A percentile compares a stretch with the other conserved stretches of the same genome.
These are phyloP conservation scores for Ploceus nigricollis DNA, from an alignment of 2,113 vertebrate species.

Conservation along the genomic window DNA sequence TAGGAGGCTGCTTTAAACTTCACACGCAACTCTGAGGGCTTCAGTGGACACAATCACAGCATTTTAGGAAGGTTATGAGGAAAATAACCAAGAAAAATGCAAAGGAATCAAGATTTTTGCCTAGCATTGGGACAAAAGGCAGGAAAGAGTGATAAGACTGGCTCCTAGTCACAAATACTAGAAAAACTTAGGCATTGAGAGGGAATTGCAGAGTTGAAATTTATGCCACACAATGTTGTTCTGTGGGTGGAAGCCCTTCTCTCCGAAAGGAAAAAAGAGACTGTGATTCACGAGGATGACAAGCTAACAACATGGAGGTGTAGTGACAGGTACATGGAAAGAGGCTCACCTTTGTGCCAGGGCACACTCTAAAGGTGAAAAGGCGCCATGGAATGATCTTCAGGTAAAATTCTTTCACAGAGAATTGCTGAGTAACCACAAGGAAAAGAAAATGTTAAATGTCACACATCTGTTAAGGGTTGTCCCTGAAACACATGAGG, in stretches of 20 bases:
- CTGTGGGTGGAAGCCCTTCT: not conserved
- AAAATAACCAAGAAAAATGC: not conserved
- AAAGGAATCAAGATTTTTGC: not conserved
- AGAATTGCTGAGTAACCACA: constrained; percentile 88
- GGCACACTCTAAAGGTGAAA: constrained; percentile 96
- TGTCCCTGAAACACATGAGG: not conserved
- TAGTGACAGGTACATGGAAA: not conserved
- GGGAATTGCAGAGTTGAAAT: not conserved
- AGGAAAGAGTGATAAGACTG: not conserved
- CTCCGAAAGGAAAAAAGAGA: not conserved
- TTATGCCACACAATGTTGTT: not conserved
- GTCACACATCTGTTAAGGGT: not conserved
- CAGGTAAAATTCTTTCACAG: constrained; percentile 99
- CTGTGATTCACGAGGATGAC: not conserved
- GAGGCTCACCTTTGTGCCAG: constrained; percentile 92
- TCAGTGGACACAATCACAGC: not conserved
- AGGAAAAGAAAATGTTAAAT: constrained; percentile 7
- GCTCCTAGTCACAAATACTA: not conserved
- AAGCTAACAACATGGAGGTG: not conserved
- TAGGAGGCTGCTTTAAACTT: not conserved
- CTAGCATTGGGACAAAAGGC: not conserved
- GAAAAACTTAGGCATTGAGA: not conserved
- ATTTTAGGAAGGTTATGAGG: not conserved
- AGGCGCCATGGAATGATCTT: constrained; percentile 99
- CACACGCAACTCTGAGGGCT: not conserved